phyloP scores from a whole-genome alignment of 2,113 vertebrate genomes.

The Anarhynchus alexandrinus region DNA sequence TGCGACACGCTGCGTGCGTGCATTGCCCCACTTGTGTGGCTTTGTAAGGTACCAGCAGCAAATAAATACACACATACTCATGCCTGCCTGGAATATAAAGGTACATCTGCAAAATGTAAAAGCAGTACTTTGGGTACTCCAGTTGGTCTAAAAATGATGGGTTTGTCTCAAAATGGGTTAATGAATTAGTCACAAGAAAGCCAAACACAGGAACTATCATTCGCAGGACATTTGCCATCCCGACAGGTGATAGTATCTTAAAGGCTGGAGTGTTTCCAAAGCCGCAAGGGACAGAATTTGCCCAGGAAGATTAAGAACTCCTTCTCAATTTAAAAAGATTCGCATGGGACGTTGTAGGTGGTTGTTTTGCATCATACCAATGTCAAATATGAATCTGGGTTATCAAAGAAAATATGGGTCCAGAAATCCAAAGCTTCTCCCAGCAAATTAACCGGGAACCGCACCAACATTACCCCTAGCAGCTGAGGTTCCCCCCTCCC shows the following conservation, averaged over 20 bases:
- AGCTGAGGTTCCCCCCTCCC: not conserved
- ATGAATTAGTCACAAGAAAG: not conserved
- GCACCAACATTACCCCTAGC: too few species aligned
- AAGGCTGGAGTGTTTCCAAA: not conserved
- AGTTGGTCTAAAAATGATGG: not conserved
- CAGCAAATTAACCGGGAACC: not conserved
- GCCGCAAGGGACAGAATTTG: not conserved
- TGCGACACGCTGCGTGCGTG: rapidly evolving
- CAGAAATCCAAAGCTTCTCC: not conserved
- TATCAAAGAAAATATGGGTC: not conserved
- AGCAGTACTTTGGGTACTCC: not conserved
- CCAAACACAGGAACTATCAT: not conserved
- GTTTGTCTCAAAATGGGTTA: not conserved
- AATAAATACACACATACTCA: not conserved
- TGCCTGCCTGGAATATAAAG: not conserved
- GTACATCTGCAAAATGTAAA: not conserved
- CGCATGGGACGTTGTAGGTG: not conserved
- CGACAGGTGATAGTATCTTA: not conserved
- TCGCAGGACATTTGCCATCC: too few species aligned
- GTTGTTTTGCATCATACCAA: not conserved
- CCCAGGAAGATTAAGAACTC: not conserved
- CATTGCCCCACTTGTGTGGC: not conserved
- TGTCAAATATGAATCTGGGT: not conserved
- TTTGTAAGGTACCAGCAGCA: not conserved
- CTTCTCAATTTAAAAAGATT: not conserved